Conservation (phyloP, 2,797 vertebrate genomes). For the Leptodactylus fallax region DNA sequence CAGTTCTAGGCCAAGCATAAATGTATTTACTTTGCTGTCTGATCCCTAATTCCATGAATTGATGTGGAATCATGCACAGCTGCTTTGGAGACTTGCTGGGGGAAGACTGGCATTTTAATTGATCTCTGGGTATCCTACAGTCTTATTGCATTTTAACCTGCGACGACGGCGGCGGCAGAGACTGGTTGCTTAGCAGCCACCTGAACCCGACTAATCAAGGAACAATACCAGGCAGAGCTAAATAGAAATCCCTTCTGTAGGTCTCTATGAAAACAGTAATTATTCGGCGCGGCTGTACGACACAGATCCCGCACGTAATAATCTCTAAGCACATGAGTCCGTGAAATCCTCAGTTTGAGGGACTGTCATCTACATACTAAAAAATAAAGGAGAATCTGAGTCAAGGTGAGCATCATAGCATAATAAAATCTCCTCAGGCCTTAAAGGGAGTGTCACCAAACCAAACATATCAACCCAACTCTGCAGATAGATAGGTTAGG, state of each 20-base stretch:
- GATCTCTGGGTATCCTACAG: slow-evolving; percentile 78
- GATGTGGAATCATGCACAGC: slow-evolving; percentile 81
- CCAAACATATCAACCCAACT: too few species aligned
- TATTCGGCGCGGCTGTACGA: not conserved
- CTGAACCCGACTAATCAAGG: slow-evolving; percentile 67
- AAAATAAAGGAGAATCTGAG: not conserved
- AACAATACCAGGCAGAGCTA: not conserved
- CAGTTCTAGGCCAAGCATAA: slow-evolving; percentile 71
- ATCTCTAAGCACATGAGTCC: not conserved
- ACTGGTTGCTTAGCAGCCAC: slow-evolving; percentile 72
- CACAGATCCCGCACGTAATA: not conserved
- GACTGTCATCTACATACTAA: not conserved
- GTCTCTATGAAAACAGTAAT: slow-evolving; percentile 26
- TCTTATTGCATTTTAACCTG: slow-evolving; percentile 67
- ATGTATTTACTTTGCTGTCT: slow-evolving; percentile 77
- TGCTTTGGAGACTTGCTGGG: slow-evolving; percentile 77
- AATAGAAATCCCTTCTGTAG: not conserved
- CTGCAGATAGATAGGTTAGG: too few species aligned
- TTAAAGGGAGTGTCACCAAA: too few species aligned
- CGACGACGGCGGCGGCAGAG: slow-evolving; percentile 70
- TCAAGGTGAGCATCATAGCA: not conserved
- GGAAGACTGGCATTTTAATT: slow-evolving; percentile 84
- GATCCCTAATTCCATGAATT: slow-evolving; percentile 78
- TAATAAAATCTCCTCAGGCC: too few species aligned
- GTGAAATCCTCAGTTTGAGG: not conserved